phyloP scores from a whole-genome alignment of 2,888 invertebrate genomes.

The Prosopocoilus inquinatus region DNA sequence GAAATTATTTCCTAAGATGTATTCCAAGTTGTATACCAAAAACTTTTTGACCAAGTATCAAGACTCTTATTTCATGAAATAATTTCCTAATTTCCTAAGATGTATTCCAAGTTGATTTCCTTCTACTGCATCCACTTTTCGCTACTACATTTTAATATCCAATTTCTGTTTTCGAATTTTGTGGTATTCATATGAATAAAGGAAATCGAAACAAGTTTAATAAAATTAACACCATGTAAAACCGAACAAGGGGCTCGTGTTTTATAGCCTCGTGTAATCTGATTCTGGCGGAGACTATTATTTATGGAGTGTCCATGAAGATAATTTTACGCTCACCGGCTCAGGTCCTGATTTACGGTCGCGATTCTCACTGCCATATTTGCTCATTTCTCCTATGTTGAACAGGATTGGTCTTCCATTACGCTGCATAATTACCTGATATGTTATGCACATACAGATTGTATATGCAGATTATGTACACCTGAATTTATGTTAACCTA shows the following conservation, averaged over 20 bases:
- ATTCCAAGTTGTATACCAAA: no score
- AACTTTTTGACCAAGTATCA: no score
- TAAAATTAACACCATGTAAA: no score
- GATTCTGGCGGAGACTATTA: slow-evolving; percentile 22
- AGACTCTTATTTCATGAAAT: no score
- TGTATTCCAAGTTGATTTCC: no score
- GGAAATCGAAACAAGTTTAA: no score
- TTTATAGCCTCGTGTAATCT: slow-evolving; percentile 15
- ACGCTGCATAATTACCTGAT: slow-evolving; percentile 15
- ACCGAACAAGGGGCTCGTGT: not conserved
- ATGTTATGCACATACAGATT: slow-evolving; percentile 13
- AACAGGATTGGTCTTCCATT: slow-evolving; percentile 5
- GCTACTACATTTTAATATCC: no score
- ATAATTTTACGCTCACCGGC: slow-evolving; percentile 24
- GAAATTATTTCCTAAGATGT: no score
- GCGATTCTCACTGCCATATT: slow-evolving; percentile 17
- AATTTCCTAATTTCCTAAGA: no score
- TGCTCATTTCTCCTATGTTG: slow-evolving; percentile 18
- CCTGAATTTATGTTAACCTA: slow-evolving; percentile 7
- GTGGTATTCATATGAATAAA: no score
- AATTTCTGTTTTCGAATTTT: no score
- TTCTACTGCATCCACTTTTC: no score
- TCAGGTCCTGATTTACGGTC: slow-evolving; percentile 17
- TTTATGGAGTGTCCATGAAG: slow-evolving; percentile 27
- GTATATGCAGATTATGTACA: slow-evolving; percentile 13